Percentiles rank a stretch among this genome's conserved stretches.
Conservation (phyloP, 2,113 vertebrate species). For the Zosterops japonicus region DNA sequence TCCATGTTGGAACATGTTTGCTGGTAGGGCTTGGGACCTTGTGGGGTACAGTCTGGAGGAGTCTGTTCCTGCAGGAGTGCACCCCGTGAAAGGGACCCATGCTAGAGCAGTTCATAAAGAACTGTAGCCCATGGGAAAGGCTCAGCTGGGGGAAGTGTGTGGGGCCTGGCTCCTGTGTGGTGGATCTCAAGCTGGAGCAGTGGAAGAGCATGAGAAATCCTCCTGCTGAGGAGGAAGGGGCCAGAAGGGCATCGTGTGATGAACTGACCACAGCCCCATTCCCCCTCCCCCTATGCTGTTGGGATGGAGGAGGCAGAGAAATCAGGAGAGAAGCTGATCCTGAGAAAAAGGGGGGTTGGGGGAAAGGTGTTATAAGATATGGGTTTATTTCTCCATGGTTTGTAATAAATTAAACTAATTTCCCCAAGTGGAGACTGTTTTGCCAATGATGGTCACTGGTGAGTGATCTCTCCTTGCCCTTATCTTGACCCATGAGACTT, state of each 20-base stretch:
- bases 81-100: background rate
- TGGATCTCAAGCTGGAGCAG: background rate
- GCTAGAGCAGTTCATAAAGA: background rate
- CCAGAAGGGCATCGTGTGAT: background rate
- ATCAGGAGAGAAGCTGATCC: background rate
- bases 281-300: fast-evolving
- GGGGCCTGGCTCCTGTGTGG: background rate
- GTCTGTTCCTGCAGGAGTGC: background rate
- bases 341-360: background rate
- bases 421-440: background rate
- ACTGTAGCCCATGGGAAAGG: background rate
- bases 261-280: background rate
- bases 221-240: background rate
- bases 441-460: background rate
- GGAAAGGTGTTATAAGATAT: background rate
- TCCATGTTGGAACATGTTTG: background rate
- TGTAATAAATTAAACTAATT: background rate
- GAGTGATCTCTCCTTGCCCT: background rate
- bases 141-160: fast-evolving
- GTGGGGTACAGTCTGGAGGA: background rate
- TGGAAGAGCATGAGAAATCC: fast-evolving
- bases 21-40: background rate
- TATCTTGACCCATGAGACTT: background rate
- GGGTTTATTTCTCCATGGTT: background rate
- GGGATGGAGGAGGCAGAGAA: background rate